Evolutionary conservation across 2,888 invertebrate species (phyloP), one percentile per base, ranked within the genome.

Genomic region (Agonum fuliginosum): DNA sequence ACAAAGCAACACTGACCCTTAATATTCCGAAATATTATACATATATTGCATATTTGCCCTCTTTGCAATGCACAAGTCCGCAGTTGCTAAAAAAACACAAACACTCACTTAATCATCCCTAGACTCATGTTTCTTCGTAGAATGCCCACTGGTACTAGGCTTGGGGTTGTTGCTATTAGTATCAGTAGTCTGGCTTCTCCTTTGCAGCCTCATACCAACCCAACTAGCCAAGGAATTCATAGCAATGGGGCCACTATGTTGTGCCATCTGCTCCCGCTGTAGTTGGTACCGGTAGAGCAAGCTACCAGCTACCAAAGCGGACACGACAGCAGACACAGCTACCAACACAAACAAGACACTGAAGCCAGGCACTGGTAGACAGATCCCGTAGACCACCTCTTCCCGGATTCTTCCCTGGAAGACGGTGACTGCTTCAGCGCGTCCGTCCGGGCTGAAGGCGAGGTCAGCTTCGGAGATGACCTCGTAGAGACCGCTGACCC

Each of bases 391-490:
- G 4, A 97, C 95, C 0, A 95, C 95, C 87, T 96, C 96, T 85
- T 96, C 96, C 62, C 93, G 90, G 83, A 95, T 96, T 84, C 94
- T 90, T 70, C 96, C 95, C 86, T 95, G 95, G 86, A 95, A 95
- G 0, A 96, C 95, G 1, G 95, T 95, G 0, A 95, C 95, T 0
- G 95, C 92, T 85, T 95, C 95, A 58, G 92, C 91, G 81, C 92
- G 90, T 69, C 91, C 89, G 82, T 95, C 94, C 0, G 96, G 95
- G 81, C 95, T 95, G 86, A 97, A 97, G 37, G 95, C 96, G 43
- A 97, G 88, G 86, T 97, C 97, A 0, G 96, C 95, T 86, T 96
- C 95, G 2, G 97, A 96, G 77, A 97, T 95, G 58, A 97, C 95
- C 81, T 96, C 95, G 86, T 96, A 97, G 19, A 96, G 90, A 0